Evolutionary conservation across 2,113 vertebrate species (phyloP).

Genomic region (Syngnathus floridae): DNA sequence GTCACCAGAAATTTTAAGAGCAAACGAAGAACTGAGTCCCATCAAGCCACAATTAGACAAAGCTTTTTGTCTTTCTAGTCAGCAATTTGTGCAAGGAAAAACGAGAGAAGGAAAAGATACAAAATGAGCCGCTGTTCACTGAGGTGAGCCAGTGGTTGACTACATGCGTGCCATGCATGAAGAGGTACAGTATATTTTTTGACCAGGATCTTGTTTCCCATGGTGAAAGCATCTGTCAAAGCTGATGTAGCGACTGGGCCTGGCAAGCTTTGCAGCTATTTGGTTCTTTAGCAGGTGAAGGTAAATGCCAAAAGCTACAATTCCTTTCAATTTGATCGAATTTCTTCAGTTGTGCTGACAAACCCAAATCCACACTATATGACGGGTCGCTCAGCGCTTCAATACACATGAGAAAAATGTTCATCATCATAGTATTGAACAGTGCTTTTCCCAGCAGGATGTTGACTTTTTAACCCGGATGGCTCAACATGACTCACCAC

Average conservation of each 20-base stretch:
- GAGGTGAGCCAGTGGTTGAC: slow-evolving; percentile 42
- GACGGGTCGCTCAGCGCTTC: slow-evolving; percentile 1
- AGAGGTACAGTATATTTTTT: slow-evolving; percentile 23
- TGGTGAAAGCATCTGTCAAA: slow-evolving; percentile 47
- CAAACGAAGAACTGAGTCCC: neutral
- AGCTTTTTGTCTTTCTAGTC: slow-evolving; percentile 16
- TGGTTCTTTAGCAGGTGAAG: slow-evolving; percentile 21
- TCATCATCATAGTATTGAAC: slow-evolving; percentile 1
- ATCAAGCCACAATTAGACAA: slow-evolving; percentile 12
- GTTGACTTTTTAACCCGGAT: neutral
- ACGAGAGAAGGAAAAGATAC: slow-evolving; percentile 12
- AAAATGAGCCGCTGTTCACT: slow-evolving; percentile 46
- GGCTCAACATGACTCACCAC: neutral
- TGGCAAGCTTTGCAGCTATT: slow-evolving; percentile 26
- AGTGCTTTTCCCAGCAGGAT: slow-evolving; percentile 12
- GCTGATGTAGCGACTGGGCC: slow-evolving; percentile 31
- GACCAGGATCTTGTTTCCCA: slow-evolving; percentile 42
- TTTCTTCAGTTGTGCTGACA: slow-evolving; percentile 20
- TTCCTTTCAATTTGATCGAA: slow-evolving; percentile 14
- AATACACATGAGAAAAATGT: slow-evolving; percentile 14
- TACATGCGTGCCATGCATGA: slow-evolving; percentile 41
- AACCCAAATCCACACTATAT: slow-evolving; percentile 14
- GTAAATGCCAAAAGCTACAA: slow-evolving; percentile 36
- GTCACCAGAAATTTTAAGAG: slow-evolving; percentile 13
- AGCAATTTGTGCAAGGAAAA: slow-evolving; percentile 31